Evolutionary conservation across 2,797 vertebrate species (phyloP).

Genomic region (Eulemur coronatus): DNA sequence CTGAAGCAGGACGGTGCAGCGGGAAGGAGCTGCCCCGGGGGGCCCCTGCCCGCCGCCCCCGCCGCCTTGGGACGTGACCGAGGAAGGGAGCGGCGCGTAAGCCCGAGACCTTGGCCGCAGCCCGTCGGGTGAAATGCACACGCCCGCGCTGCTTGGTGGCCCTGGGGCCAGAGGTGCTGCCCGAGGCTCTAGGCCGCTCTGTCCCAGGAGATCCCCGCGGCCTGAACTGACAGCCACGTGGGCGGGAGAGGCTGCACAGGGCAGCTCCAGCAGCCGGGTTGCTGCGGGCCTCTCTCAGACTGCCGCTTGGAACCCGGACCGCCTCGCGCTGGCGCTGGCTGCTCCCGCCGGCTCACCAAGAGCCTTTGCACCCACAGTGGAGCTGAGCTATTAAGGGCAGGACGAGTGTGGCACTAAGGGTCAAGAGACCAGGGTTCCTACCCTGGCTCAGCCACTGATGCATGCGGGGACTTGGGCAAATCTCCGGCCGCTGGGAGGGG

Average conservation of each 20-base stretch:
- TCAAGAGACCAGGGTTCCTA: neutral
- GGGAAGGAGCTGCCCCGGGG: neutral
- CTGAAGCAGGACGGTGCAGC: neutral
- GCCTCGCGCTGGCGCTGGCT: neutral
- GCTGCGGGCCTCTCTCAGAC: neutral
- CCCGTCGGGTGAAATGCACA: neutral
- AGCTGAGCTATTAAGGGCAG: neutral
- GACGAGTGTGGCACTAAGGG: neutral
- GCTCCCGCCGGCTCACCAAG: neutral
- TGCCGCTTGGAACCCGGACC: neutral
- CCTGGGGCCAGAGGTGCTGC: too few species aligned
- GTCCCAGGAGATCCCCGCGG: neutral
- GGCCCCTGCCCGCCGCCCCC: neutral
- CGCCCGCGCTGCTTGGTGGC: neutral
- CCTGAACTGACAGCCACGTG: neutral
- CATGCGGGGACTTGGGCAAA: neutral
- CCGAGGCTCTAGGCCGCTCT: fast-evolving
- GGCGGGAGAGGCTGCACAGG: neutral
- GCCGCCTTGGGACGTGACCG: neutral
- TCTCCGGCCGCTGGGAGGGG: neutral
- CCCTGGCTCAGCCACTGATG: neutral
- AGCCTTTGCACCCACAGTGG: neutral
- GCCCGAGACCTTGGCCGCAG: neutral
- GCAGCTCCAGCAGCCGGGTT: neutral
- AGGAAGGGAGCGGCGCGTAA: neutral